phyloP scores from a whole-genome alignment of 1,140 invertebrate species.

The Caerostris extrusa region DNA sequence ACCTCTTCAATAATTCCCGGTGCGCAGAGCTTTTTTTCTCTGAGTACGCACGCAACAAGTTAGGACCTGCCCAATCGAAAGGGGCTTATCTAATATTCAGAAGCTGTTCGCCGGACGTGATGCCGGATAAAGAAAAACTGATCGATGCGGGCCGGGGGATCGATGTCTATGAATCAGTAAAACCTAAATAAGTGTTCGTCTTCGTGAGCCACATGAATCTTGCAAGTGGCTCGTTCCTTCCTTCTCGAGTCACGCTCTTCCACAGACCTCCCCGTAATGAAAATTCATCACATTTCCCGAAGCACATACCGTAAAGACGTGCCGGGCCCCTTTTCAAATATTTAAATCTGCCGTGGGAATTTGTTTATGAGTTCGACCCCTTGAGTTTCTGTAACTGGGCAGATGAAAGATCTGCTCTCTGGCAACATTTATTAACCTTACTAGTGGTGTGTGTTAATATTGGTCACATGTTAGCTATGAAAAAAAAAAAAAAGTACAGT shows the following conservation, averaged over 20 bases:
- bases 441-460: too few species aligned
- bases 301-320: not conserved
- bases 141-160: conserved; percentile 26
- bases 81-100: conserved; percentile 41
- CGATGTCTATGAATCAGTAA: conserved; percentile 54
- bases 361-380: not conserved
- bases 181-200: conserved; percentile 51
- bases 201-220: not conserved
- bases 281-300: not conserved
- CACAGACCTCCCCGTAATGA: not conserved
- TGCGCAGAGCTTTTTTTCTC: not conserved
- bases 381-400: too few species aligned
- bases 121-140: not conserved
- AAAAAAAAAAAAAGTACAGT: too few species aligned
- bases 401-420: too few species aligned
- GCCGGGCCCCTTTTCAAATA: conserved; percentile 17
- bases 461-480: too few species aligned
- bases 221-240: not conserved
- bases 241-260: not conserved
- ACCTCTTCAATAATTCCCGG: too few species aligned
- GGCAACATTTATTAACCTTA: too few species aligned
- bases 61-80: conserved; percentile 6
- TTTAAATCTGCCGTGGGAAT: conserved; percentile 63
- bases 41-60: not conserved
- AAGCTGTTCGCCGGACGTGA: not conserved